Evolutionary conservation across 1,140 invertebrate species (phyloP).

Genomic region (Dolichoris vasculosae): DNA sequence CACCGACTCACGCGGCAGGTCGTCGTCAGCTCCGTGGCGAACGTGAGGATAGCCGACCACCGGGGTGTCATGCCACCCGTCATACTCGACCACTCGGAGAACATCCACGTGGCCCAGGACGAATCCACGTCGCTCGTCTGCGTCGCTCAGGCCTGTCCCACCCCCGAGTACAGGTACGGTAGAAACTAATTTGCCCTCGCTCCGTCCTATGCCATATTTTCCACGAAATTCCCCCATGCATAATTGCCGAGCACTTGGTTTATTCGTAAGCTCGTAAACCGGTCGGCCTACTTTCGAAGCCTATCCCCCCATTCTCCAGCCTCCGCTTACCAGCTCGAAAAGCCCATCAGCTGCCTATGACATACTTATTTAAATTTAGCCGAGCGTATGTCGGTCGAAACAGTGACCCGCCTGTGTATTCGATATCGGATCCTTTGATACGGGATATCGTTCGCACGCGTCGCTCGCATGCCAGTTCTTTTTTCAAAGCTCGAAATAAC

Average conservation of each 20-base stretch:
- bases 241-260: too few relatives aligned
- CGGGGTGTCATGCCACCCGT: conserved; percentile 80
- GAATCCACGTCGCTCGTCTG: conserved; percentile 84
- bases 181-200: not conserved
- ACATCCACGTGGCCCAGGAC: conserved; percentile 82
- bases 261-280: too few relatives aligned
- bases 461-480: not conserved
- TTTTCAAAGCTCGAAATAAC: not conserved
- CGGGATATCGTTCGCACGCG: not conserved
- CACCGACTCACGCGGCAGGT: conserved; percentile 85
- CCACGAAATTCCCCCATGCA: not conserved
- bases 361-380: not conserved
- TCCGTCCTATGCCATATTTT: not conserved
- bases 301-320: not conserved
- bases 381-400: not conserved
- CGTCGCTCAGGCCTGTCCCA: conserved; percentile 83
- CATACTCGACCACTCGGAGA: conserved; percentile 81
- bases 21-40: conserved; percentile 82
- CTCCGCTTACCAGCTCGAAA: not conserved
- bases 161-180: conserved; percentile 82
- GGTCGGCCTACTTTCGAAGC: not conserved
- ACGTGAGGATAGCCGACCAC: conserved; percentile 84
- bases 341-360: not conserved
- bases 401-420: not conserved
- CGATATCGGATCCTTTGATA: not conserved